A percentile compares a stretch with the other conserved stretches of the same genome.
These are phyloP conservation scores for Notiomystis cincta DNA, from an alignment of 2,113 vertebrate species.

Conservation along the genomic window DNA sequence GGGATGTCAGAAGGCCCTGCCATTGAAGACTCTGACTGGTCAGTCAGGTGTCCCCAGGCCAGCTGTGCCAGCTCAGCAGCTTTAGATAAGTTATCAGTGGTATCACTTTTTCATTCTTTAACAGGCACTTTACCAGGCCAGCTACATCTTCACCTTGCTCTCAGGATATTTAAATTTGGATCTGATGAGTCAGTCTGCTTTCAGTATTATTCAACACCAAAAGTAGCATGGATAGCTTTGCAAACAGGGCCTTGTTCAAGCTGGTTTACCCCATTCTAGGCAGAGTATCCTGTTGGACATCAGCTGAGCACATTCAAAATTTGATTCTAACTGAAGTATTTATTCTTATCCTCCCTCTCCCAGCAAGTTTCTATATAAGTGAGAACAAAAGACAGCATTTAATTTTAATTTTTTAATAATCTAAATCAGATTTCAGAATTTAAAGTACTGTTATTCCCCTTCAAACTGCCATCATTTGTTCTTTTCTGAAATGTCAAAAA, in stretches of 20 bases:
- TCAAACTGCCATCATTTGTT: not conserved
- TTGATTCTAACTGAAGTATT: not conserved
- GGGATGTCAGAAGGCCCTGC: not conserved
- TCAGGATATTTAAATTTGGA: not conserved
- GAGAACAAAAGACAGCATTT: not conserved
- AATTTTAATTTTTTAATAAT: not conserved
- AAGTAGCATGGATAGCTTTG: not conserved
- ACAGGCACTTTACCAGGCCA: too few relatives aligned
- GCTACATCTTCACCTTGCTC: not conserved
- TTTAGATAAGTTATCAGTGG: not conserved
- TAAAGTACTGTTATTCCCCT: not conserved
- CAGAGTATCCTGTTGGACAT: not conserved
- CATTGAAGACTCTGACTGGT: not conserved
- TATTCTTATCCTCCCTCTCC: not conserved
- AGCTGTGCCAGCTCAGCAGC: not conserved
- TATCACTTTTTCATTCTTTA: not conserved
- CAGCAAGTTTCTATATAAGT: not conserved
- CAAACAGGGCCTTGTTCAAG: not conserved
- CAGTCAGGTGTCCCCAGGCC: not conserved
- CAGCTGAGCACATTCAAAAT: accelerated
- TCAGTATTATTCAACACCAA: not conserved
- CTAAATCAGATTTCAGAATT: not conserved
- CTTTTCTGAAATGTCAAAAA: not conserved
- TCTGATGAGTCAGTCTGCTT: not conserved
- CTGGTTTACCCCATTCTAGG: not conserved